Percentiles rank a stretch among this genome's conserved stretches.
phyloP scores from a whole-genome alignment of 2,113 vertebrate species.

The Triplophysa tibetana region DNA sequence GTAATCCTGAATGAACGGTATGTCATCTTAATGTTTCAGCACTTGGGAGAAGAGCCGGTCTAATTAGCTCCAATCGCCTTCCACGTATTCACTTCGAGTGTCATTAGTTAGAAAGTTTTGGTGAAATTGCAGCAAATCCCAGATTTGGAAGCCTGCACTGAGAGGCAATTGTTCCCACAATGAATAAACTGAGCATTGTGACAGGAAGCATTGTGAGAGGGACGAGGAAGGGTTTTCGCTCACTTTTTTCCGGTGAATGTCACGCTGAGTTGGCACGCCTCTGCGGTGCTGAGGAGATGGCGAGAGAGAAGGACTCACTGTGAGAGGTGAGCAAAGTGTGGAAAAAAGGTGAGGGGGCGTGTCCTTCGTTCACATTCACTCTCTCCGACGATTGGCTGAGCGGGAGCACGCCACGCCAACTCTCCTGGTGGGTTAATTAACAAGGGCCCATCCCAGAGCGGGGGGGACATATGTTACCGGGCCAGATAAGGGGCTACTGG shows the following conservation, averaged over 20 bases:
- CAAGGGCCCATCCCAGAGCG: conserved; percentile 38
- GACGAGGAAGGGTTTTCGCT: conserved; percentile 16
- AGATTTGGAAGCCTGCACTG: conserved; percentile 79
- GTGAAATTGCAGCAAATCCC: conserved; percentile 84
- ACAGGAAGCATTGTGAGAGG: conserved; percentile 37
- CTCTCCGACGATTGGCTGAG: conserved; percentile 46
- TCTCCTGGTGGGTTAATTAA: conserved; percentile 57
- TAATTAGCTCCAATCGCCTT: conserved; percentile 93
- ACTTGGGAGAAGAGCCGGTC: conserved; percentile 89
- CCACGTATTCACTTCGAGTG: conserved; percentile 88
- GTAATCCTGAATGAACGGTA: conserved; percentile 96
- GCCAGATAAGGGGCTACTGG: conserved; percentile 43
- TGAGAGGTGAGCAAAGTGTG: conserved; percentile 44
- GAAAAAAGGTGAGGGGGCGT: conserved; percentile 49
- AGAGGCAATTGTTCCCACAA: conserved; percentile 74
- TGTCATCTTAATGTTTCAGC: conserved; percentile 96
- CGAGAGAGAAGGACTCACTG: conserved; percentile 25
- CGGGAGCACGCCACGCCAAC: conserved; percentile 29
- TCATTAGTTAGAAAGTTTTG: conserved; percentile 90
- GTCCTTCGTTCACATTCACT: conserved; percentile 40
- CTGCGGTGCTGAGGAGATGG: conserved; percentile 51
- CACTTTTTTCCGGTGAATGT: conserved; percentile 27
- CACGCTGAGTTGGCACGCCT: conserved; percentile 16
- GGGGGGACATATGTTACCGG: conserved; percentile 52
- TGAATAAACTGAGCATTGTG: conserved; percentile 72